These are phyloP conservation scores for Ammodytes marinus DNA, from an alignment of 2,113 vertebrate genomes.

Conservation along the genomic window DNA sequence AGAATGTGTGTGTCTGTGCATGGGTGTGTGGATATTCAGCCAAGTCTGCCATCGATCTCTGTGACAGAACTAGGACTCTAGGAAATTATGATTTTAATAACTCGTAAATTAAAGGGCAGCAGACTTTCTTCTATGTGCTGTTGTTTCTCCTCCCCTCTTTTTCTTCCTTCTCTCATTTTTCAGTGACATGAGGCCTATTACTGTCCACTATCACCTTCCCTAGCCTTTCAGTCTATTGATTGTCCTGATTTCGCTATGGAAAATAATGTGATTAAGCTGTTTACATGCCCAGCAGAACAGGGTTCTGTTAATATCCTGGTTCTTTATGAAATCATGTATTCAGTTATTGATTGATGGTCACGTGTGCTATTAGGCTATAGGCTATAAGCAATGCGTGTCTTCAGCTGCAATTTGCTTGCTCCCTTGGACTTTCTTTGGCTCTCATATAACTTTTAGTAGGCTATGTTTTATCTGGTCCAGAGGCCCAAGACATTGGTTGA, in stretches of 20 bases:
- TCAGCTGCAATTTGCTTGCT: slow-evolving; percentile 10
- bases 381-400: slow-evolving; percentile 2
- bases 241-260: slow-evolving; percentile 51
- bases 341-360: slow-evolving; percentile 41
- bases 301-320: slow-evolving; percentile 25
- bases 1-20: slow-evolving; percentile 23
- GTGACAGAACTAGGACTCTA: slow-evolving; percentile 71
- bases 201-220: slow-evolving; percentile 24
- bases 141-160: slow-evolving; percentile 46
- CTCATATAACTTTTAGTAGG: slow-evolving; percentile 36
- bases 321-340: slow-evolving; percentile 29
- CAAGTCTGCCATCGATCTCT: slow-evolving; percentile 62
- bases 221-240: slow-evolving; percentile 51
- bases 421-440: slow-evolving; percentile 19
- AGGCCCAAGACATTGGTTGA: slow-evolving; percentile 21
- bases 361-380: neutral
- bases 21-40: slow-evolving; percentile 14
- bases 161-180: slow-evolving; percentile 42
- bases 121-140: slow-evolving; percentile 41
- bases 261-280: slow-evolving; percentile 54
- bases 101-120: slow-evolving; percentile 73
- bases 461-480: slow-evolving; percentile 13
- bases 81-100: slow-evolving; percentile 79
- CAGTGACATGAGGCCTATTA: slow-evolving; percentile 36
- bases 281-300: slow-evolving; percentile 17